Evolutionary conservation across 2,888 invertebrate species (phyloP).

Genomic region (Seira musarum): DNA sequence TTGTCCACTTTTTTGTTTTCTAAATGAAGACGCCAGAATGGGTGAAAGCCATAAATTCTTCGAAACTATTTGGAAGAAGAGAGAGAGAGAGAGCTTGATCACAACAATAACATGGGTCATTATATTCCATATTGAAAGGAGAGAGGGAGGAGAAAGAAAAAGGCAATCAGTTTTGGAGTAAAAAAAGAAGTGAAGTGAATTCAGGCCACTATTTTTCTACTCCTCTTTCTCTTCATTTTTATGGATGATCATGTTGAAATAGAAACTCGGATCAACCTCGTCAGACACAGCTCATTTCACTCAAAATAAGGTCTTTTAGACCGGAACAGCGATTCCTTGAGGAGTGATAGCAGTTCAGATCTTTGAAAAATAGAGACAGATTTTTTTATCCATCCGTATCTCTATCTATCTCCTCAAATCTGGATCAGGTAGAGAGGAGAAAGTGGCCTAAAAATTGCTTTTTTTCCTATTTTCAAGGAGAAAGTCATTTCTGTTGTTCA

Average conservation of each 20-base stretch:
- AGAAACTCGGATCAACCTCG: constrained; percentile 53
- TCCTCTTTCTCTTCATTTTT: constrained; percentile 9
- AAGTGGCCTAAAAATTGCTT: constrained; percentile 23
- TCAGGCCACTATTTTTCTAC: not conserved
- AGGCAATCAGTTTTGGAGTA: constrained; percentile 30
- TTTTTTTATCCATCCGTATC: not conserved
- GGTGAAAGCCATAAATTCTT: too few species aligned
- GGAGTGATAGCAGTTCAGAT: not conserved
- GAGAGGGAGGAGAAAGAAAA: constrained; percentile 24
- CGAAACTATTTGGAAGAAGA: constrained; percentile 9
- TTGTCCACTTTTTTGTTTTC: constrained; percentile 38
- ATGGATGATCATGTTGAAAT: not conserved
- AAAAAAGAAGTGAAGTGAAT: constrained; percentile 12
- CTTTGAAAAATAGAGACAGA: not conserved
- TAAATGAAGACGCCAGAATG: not conserved
- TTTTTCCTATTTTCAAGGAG: constrained; percentile 5
- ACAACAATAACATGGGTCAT: constrained; percentile 58
- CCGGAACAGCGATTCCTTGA: constrained; percentile 54
- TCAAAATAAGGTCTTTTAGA: constrained; percentile 60
- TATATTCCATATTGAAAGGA: constrained; percentile 9
- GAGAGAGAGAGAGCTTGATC: constrained; percentile 22
- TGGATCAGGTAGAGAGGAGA: not conserved
- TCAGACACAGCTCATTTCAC: constrained; percentile 62
- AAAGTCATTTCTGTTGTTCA: constrained; percentile 15
- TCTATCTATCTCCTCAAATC: not conserved